A percentile compares a stretch with the other conserved stretches of the same genome.
These are phyloP conservation scores for Calidris pygmaea DNA, from an alignment of 2,113 vertebrate genomes.

Conservation along the genomic window DNA sequence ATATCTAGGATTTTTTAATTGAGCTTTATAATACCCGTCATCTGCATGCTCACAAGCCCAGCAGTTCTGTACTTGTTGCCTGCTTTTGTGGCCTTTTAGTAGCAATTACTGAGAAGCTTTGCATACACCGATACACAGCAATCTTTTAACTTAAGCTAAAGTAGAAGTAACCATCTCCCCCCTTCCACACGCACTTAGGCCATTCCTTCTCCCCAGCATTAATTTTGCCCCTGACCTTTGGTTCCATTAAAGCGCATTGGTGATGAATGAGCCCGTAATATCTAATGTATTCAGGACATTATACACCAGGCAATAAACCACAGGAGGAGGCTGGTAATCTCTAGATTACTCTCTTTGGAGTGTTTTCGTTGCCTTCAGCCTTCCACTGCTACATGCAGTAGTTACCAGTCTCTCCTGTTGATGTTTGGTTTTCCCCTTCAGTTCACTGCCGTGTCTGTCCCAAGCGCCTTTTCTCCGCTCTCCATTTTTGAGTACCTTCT, in stretches of 20 bases:
- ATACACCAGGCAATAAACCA: background rate
- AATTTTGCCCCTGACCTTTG: background rate
- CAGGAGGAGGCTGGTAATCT: background rate
- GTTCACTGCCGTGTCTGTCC: background rate
- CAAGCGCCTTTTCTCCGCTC: background rate
- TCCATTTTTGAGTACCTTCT: background rate
- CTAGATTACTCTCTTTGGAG: background rate
- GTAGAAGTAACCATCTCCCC: background rate
- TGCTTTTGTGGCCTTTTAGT: background rate
- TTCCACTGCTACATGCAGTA: background rate
- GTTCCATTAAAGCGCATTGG: background rate
- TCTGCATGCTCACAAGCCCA: background rate
- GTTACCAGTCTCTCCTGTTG: background rate
- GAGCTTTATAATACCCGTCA: background rate
- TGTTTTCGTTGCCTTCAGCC: background rate
- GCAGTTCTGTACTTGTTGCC: background rate
- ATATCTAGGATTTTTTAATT: background rate
- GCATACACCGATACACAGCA: background rate
- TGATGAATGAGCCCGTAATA: background rate
- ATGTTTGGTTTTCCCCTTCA: background rate
- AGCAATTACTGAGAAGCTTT: background rate
- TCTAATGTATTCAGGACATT: background rate
- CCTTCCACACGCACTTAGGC: background rate
- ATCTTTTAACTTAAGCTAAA: background rate
- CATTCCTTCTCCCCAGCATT: background rate